phyloP scores from a whole-genome alignment of 2,888 invertebrate genomes.

The Arge pagana region DNA sequence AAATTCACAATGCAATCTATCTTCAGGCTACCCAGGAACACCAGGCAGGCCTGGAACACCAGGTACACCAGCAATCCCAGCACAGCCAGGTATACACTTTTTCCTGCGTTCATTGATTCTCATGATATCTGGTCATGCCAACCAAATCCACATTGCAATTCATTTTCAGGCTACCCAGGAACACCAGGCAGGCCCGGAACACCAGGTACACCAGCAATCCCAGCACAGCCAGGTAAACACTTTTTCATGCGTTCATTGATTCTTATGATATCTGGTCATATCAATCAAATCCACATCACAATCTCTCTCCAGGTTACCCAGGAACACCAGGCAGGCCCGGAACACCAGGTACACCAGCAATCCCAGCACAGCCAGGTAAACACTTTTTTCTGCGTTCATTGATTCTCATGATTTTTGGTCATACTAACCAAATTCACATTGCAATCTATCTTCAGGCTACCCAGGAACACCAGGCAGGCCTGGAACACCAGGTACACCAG shows the following conservation, averaged over 20 bases:
- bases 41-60: conserved; percentile 46
- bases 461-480: conserved; percentile 34
- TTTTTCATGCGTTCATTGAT: too few relatives aligned
- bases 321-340: conserved; percentile 49
- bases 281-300: conserved; percentile 18
- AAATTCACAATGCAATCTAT: not conserved
- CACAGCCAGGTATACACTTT: conserved; percentile 31
- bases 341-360: conserved; percentile 49
- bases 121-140: too few relatives aligned
- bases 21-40: conserved; percentile 37
- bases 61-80: conserved; percentile 27
- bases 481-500: conserved; percentile 45
- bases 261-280: too few relatives aligned
- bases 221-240: conserved; percentile 35
- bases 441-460: too few relatives aligned
- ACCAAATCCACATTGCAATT: too few relatives aligned
- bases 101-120: too few relatives aligned
- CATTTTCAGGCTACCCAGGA: too few relatives aligned
- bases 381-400: too few relatives aligned
- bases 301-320: conserved; percentile 31
- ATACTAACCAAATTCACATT: too few relatives aligned
- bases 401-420: too few relatives aligned
- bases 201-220: too few relatives aligned
- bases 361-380: conserved; percentile 30
- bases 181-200: conserved; percentile 42